Conservation (phyloP, 1,140 invertebrate genomes). For the Cryptotermes secundus region DNA sequence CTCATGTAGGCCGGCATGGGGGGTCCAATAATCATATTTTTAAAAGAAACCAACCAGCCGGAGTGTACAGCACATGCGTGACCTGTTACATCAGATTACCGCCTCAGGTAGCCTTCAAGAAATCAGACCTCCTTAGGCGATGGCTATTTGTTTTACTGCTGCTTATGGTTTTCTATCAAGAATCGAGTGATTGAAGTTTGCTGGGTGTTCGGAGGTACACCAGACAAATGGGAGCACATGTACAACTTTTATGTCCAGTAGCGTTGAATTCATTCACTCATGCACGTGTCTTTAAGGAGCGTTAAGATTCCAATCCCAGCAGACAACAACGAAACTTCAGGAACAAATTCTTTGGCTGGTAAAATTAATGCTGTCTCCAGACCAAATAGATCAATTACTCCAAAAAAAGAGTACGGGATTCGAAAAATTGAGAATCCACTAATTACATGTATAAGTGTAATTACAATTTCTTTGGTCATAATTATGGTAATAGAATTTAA, state of each 20-base stretch:
- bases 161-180: background rate
- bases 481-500: no score
- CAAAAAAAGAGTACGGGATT: no score
- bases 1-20: background rate
- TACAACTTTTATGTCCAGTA: background rate
- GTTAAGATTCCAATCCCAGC: background rate
- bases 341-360: background rate
- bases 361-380: background rate
- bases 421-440: no score
- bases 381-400: no score
- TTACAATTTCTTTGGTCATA: no score
- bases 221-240: background rate
- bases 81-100: constrained; percentile 27
- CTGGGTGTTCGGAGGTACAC: background rate
- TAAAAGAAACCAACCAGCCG: background rate
- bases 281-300: background rate
- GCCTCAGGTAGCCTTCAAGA: constrained; percentile 26
- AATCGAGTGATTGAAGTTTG: constrained; percentile 9
- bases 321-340: background rate
- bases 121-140: constrained; percentile 26
- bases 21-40: constrained; percentile 16
- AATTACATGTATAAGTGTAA: no score
- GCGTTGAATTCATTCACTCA: background rate
- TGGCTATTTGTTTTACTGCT: constrained; percentile 25
- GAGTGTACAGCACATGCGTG: constrained; percentile 24